phyloP scores from a whole-genome alignment of 2,888 invertebrate genomes.

The Ptilodon capucinus region DNA sequence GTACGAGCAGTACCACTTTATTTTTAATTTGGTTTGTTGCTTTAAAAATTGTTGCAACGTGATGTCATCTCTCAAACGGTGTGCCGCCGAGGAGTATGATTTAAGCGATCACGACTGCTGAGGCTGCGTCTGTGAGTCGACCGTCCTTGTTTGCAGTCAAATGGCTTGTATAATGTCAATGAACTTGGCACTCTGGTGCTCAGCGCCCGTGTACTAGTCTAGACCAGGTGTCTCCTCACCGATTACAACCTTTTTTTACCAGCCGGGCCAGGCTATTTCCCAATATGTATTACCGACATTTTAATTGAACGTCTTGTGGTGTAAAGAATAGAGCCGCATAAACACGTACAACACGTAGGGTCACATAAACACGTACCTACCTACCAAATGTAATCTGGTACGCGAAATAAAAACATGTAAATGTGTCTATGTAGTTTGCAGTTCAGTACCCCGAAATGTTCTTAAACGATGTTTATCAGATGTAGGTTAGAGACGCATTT shows the following conservation, averaged over 20 bases:
- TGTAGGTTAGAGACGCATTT: not conserved
- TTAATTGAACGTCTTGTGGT: constrained; percentile 10
- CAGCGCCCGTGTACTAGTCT: constrained; percentile 20
- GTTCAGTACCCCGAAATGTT: not conserved
- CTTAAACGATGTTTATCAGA: not conserved
- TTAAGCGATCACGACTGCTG: constrained; percentile 7
- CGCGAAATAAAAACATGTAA: constrained; percentile 10
- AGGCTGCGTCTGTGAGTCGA: not conserved
- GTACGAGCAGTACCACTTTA: too few species aligned
- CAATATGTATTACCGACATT: not conserved
- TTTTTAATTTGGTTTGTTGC: constrained; percentile 1
- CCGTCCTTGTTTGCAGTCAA: constrained; percentile 30
- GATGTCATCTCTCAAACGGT: not conserved
- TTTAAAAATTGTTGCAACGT: constrained; percentile 8
- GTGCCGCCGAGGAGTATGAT: constrained; percentile 1
- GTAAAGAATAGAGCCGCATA: not conserved
- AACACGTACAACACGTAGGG: too few species aligned
- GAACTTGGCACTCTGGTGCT: constrained; percentile 37
- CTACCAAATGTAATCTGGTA: constrained; percentile 11
- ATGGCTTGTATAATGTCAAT: constrained; percentile 41
- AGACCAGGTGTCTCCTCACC: constrained; percentile 22
- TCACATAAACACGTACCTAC: too few species aligned
- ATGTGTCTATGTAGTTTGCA: not conserved
- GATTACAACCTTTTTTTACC: constrained; percentile 8
- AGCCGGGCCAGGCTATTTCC: constrained; percentile 1